Base-by-base conservation (phyloP, 2,113 vertebrate species). In the Semnopithecus entellus region DNA sequence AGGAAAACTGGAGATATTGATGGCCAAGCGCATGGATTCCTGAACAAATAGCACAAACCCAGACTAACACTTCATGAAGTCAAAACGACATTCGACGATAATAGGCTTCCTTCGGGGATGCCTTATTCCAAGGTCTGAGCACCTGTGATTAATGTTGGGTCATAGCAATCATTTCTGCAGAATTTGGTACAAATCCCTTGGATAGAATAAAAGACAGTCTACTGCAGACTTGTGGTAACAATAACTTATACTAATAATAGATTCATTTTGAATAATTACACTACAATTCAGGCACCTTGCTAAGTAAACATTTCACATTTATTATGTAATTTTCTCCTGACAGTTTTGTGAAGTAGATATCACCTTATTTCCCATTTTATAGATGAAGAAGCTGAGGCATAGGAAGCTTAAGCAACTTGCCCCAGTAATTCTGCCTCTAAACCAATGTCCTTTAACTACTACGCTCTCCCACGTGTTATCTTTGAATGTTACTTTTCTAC, bases 1-100 rank as follows among this genome's bases (percentile, higher is more conserved):
- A 91, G 52, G 30, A 93, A 95, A 95, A 89, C 12, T 64, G 13
- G 48, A 95, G 27, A 76, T 59, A 83, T 57, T 82, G 83, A 52
- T 61, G n/a, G 86, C 64, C 38, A 70, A 91, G 18, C 5, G 20
- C 48, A 30, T 18, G 27, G 55, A 45, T 75, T 78, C 73, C 83
- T 91, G 45, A 87, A 64, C 85, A 72, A 78, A 96, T 1, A 80
- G 64, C 38, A 30, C 23, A 84, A 91, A 50, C 27, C 27, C 50
- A 96, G 73, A 95, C 3, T 25, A 40, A 45, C 8, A 18, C 35
- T 75, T 59, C 48, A 50, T 27, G n/a, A 88, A 94, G 27, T 73
- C 16, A 30, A 32, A 91, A 80, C 16, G 8, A 40, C 17, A 38
- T 57, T n/a, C 55, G 78, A 61, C n/a, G 35, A 13, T 35, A 52